A percentile compares a stretch with the other conserved stretches of the same genome.
Evolutionary conservation across 2,888 invertebrate genomes (phyloP).

Genomic region (Eucriotettix oculatus): DNA sequence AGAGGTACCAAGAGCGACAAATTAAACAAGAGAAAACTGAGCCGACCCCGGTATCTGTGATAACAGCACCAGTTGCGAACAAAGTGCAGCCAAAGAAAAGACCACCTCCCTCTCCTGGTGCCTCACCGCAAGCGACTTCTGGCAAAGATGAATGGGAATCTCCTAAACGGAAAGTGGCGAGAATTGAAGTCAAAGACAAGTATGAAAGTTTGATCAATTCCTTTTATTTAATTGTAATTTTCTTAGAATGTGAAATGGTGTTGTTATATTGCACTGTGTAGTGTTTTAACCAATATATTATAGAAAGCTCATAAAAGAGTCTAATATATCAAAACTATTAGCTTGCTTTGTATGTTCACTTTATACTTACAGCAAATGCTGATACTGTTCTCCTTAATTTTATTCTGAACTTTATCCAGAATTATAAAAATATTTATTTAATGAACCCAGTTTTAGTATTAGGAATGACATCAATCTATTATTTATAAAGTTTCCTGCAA

Average conservation of each 20-base stretch:
- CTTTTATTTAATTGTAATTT: background rate
- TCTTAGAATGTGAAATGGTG: background rate
- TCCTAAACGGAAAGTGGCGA: constrained; percentile 10
- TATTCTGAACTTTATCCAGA: too few relatives aligned
- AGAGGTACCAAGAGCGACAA: constrained; percentile 66
- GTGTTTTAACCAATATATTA: too few relatives aligned
- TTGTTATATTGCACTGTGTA: too few relatives aligned
- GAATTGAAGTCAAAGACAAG: constrained; percentile 13
- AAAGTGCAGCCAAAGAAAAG: constrained; percentile 19
- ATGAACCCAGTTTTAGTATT: too few relatives aligned
- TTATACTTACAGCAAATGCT: too few relatives aligned
- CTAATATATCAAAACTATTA: too few relatives aligned
- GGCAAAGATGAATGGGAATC: constrained; percentile 8
- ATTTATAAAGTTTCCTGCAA: too few relatives aligned
- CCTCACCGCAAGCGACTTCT: background rate
- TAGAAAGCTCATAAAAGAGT: too few relatives aligned
- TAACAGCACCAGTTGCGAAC: background rate
- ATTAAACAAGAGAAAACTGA: constrained; percentile 39
- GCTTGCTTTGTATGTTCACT: too few relatives aligned
- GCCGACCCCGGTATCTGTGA: background rate
- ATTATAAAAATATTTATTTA: too few relatives aligned
- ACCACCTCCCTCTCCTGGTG: constrained; percentile 12
- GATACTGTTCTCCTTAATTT: too few relatives aligned
- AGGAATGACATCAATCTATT: too few relatives aligned
- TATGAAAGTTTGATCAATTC: constrained; percentile 15